A percentile compares a stretch with the other conserved stretches of the same genome.
phyloP scores from a whole-genome alignment of 2,888 invertebrate species.

The Linnaemya tessellans region DNA sequence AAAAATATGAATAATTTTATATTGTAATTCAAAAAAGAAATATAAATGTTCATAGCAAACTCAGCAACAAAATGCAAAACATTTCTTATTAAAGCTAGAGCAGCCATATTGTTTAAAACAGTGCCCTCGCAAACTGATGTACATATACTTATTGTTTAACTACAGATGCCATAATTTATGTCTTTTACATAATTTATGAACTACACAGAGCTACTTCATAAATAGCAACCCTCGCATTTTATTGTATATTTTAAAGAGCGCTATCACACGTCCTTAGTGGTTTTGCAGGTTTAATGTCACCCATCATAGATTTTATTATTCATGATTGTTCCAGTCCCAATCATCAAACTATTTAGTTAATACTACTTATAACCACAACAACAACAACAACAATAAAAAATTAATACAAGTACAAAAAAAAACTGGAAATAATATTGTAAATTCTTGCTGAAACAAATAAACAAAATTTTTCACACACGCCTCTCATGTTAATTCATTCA shows the following conservation, averaged over 20 bases:
- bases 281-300: neutral
- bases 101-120: no score
- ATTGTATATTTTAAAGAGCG: neutral
- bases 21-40: no score
- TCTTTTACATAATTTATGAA: no score
- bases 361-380: neutral
- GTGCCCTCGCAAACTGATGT: no score
- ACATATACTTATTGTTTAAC: no score
- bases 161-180: no score
- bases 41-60: no score
- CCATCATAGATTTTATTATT: constrained; percentile 5
- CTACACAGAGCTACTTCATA: neutral
- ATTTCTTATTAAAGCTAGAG: no score
- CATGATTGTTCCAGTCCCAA: neutral
- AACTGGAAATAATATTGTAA: constrained; percentile 29
- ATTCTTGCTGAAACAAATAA: constrained; percentile 36
- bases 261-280: constrained; percentile 6
- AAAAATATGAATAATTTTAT: no score
- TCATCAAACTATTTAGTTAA: constrained; percentile 22
- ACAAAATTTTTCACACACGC: constrained; percentile 59
- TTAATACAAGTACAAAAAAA: constrained; percentile 24
- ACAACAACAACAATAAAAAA: neutral
- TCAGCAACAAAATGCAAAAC: no score
- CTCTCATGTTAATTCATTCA: constrained; percentile 42
- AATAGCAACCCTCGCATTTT: neutral